These are phyloP conservation scores for Perca fluviatilis DNA, from an alignment of 2,113 vertebrate genomes.

Conservation along the genomic window DNA sequence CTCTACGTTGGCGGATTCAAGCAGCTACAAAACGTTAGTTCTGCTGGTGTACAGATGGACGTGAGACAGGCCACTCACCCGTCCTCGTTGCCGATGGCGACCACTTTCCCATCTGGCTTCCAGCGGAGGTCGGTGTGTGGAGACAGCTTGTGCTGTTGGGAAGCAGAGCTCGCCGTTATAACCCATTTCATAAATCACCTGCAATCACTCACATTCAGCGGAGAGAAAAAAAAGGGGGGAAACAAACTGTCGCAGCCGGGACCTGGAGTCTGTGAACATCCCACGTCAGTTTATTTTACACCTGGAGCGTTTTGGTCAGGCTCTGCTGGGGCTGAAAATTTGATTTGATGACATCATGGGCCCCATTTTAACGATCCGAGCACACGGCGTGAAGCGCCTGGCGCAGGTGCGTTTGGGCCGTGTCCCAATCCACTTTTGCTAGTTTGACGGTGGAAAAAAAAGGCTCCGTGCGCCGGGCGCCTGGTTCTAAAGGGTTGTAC, in stretches of 20 bases:
- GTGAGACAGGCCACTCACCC: conserved; percentile 86
- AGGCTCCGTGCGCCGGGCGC: too few relatives aligned
- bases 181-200: conserved; percentile 23
- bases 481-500: too few relatives aligned
- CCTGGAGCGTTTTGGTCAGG: not conserved
- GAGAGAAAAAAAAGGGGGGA: not conserved
- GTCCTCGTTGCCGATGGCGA: conserved; percentile 97
- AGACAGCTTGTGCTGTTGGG: conserved; percentile 92
- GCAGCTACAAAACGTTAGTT: too few relatives aligned
- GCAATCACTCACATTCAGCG: conserved; percentile 12
- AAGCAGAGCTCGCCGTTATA: conserved; percentile 58
- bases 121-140: conserved; percentile 95
- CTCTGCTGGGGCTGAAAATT: too few relatives aligned
- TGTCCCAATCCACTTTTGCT: too few relatives aligned
- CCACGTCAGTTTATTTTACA: not conserved
- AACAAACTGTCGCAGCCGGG: not conserved
- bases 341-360: too few relatives aligned
- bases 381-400: too few relatives aligned
- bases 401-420: too few relatives aligned
- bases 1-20: too few relatives aligned
- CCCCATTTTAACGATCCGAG: too few relatives aligned
- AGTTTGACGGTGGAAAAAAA: too few relatives aligned
- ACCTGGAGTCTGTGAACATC: not conserved
- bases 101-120: conserved; percentile 92
- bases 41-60: too few relatives aligned